These are phyloP conservation scores for Amiota communis DNA, from an alignment of 2,888 invertebrate species.

Conservation along the genomic window DNA sequence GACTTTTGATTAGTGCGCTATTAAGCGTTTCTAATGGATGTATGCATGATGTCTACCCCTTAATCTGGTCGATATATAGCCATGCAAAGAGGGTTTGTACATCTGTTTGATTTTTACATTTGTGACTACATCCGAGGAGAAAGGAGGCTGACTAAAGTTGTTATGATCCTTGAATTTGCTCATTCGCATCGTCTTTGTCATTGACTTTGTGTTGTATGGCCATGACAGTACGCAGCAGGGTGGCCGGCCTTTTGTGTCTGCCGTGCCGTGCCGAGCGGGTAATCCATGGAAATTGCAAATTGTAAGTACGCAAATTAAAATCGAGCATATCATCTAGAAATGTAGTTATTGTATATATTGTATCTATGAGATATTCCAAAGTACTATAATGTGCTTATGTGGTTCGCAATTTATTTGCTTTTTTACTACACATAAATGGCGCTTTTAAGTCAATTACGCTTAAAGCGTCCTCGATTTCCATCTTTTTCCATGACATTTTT, in stretches of 20 bases:
- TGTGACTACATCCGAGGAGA: conserved; percentile 18
- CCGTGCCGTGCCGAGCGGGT: conserved; percentile 51
- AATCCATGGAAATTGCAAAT: conserved; percentile 57
- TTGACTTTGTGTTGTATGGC: conserved; percentile 33
- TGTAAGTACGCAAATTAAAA: conserved; percentile 32
- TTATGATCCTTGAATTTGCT: conserved; percentile 20
- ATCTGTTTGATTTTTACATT: conserved; percentile 58
- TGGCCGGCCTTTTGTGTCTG: conserved; percentile 38
- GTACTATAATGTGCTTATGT: background rate
- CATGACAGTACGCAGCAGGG: conserved; percentile 45
- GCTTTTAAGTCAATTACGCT: conserved; percentile 63
- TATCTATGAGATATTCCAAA: conserved; percentile 29
- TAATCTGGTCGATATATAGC: too few relatives aligned
- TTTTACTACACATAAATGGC: conserved; percentile 21
- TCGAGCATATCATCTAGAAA: background rate
- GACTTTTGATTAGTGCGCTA: conserved; percentile 65
- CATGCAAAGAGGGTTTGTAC: conserved; percentile 40
- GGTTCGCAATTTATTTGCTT: background rate
- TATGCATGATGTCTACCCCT: background rate
- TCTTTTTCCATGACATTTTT: conserved; percentile 53
- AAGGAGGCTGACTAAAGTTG: conserved; percentile 15
- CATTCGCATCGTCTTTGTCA: conserved; percentile 16
- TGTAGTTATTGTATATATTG: conserved; percentile 21
- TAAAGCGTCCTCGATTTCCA: conserved; percentile 46
- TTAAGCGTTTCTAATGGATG: conserved; percentile 50